phyloP scores from a whole-genome alignment of 2,797 vertebrate species.

The Molothrus ater region DNA sequence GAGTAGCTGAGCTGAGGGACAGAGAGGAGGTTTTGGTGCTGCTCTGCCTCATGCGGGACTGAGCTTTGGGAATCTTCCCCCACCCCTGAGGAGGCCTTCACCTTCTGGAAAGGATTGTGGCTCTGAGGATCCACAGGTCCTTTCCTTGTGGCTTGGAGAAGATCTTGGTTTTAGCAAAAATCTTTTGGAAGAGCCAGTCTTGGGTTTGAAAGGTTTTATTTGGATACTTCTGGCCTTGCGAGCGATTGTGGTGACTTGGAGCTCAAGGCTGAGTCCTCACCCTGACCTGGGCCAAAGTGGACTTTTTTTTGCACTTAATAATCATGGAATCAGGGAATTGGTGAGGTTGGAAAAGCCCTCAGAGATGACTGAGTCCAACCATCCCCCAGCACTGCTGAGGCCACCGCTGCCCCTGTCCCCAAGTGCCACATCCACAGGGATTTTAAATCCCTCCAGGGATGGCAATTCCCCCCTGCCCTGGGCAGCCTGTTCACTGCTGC shows the following conservation, averaged over 20 bases:
- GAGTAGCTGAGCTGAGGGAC: not conserved
- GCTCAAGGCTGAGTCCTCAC: not conserved
- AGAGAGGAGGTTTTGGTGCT: rapidly evolving
- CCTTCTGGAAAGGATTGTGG: not conserved
- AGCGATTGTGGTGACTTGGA: rapidly evolving
- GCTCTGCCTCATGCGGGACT: not conserved
- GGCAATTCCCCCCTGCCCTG: not conserved
- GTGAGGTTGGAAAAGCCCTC: not conserved
- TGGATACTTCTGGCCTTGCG: rapidly evolving
- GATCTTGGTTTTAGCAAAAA: not conserved
- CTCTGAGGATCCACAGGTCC: not conserved
- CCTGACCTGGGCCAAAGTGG: not conserved
- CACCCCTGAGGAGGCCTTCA: not conserved
- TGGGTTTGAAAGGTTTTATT: not conserved
- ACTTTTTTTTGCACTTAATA: not conserved
- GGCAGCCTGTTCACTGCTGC: not conserved
- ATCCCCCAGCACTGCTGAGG: not conserved
- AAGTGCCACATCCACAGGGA: not conserved
- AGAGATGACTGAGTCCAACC: rapidly evolving
- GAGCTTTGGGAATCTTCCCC: not conserved
- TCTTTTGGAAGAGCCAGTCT: not conserved
- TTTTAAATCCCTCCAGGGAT: not conserved
- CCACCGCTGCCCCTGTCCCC: not conserved
- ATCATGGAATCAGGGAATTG: not conserved
- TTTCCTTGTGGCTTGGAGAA: not conserved